Evolutionary conservation across 2,113 vertebrate species (phyloP), one percentile per base, ranked within the genome.

Genomic region (Guaruba guarouba): DNA sequence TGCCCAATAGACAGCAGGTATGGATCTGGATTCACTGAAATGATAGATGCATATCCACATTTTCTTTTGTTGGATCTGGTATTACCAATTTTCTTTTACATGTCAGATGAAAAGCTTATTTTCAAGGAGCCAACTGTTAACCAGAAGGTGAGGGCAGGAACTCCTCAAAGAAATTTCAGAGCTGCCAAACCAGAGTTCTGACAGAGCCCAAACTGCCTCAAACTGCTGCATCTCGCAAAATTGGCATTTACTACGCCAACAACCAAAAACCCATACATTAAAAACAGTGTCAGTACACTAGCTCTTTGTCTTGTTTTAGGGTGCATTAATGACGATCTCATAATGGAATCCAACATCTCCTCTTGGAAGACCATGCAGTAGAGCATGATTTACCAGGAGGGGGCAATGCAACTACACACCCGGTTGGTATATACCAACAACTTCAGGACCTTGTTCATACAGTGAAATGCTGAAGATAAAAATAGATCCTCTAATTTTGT

Each of bases 331-430:
- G 44, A 88, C 5, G 3, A 83, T 37, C 16, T 73, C 29, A 14
- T 66, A 75, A 93, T 84, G 82, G 77, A 84, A 84, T 37, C 63
- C 13, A 9, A 51, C 44, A 82, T 48, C 73, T 87, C 81, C 75
- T 31, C 62, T 57, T 85, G 62, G 62, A 86, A 92, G 25, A 62
- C 57, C 73, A 87, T 22, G 88, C 54, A 91, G 54, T 46, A 69
- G 20, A 84, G 25, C 20, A 22, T 3, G 7, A 89, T 63, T 89
- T 94, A 87, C 96, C 96, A 97, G 96, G 92, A 97, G 96, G 51
- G 95, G 96, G 96, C 96, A 96, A 95, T 95, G 61, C 81, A 94
- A 92, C 84, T 90, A 95, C 96, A 95, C 39, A 66, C 3, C 79
- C 84, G 78, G 43, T 31, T 78, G 22, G 5, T 69, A 9, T 39